These are phyloP conservation scores for Cheilosia variabilis DNA, from an alignment of 2,888 invertebrate species.

Conservation along the genomic window DNA sequence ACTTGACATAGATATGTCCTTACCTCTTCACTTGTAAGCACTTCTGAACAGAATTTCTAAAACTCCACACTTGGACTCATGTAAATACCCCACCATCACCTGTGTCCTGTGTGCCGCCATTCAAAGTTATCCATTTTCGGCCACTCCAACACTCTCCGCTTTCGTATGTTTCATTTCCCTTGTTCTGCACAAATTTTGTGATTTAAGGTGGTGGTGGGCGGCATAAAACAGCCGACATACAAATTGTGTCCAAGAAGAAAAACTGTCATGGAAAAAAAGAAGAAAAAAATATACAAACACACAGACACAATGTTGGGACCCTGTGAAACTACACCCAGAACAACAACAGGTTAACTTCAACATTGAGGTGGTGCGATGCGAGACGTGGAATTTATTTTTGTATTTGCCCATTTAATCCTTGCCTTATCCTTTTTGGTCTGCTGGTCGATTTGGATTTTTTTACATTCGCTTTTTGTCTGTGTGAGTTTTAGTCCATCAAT, in stretches of 20 bases:
- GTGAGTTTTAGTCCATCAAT: conserved; percentile 32
- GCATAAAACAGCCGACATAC: background rate
- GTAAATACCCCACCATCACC: conserved; percentile 31
- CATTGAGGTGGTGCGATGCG: background rate
- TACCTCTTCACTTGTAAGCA: conserved; percentile 64
- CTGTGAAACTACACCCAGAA: conserved; percentile 13
- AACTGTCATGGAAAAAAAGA: conserved; percentile 19
- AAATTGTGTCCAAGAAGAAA: conserved; percentile 23
- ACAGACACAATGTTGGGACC: background rate
- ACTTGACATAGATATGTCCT: conserved; percentile 68
- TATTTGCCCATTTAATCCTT: conserved; percentile 62
- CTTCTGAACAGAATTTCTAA: conserved; percentile 52
- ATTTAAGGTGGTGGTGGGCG: background rate
- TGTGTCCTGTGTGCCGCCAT: background rate
- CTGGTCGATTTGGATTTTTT: conserved; percentile 56
- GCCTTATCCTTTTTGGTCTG: conserved; percentile 64
- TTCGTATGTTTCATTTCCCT: background rate
- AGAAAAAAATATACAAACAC: conserved; percentile 10
- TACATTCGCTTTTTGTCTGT: background rate
- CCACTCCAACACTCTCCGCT: background rate
- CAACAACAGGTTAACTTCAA: conserved; percentile 68
- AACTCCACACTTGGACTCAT: conserved; percentile 44
- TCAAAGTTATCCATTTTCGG: background rate
- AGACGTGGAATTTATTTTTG: conserved; percentile 37
- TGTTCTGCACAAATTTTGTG: conserved; percentile 4